These are phyloP conservation scores for Cactoblastis cactorum DNA, from an alignment of 2,888 invertebrate species.

Conservation along the genomic window DNA sequence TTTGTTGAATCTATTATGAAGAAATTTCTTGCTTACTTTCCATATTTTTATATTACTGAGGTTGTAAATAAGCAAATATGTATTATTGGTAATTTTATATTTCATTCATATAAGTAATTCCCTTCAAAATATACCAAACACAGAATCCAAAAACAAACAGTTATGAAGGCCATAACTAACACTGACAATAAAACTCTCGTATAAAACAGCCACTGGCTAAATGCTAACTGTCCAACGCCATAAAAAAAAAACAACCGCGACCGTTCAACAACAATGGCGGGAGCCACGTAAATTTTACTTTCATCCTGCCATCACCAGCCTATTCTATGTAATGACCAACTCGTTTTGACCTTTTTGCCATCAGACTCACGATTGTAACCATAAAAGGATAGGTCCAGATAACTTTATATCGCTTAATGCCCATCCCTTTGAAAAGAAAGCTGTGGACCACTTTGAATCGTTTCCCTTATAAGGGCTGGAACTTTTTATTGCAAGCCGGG, in stretches of 20 bases:
- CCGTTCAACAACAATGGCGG: not conserved
- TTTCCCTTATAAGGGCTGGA: slow-evolving; percentile 59
- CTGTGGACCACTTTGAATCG: slow-evolving; percentile 58
- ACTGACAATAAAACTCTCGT: not conserved
- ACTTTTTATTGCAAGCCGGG: slow-evolving; percentile 64
- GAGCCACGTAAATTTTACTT: slow-evolving; percentile 59
- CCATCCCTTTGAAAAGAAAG: slow-evolving; percentile 74
- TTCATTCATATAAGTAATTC: too few species aligned
- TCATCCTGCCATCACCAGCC: slow-evolving; percentile 54
- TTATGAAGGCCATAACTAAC: not conserved
- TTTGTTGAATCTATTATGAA: too few species aligned
- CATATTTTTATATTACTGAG: too few species aligned
- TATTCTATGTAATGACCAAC: slow-evolving; percentile 60
- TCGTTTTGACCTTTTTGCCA: slow-evolving; percentile 60
- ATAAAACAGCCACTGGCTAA: slow-evolving; percentile 3
- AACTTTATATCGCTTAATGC: slow-evolving; percentile 72
- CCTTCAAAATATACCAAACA: too few species aligned
- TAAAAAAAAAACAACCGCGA: slow-evolving; percentile 2
- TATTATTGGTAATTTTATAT: too few species aligned
- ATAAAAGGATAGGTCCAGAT: slow-evolving; percentile 75
- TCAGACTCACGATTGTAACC: slow-evolving; percentile 50
- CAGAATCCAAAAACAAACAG: not conserved
- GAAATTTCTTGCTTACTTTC: too few species aligned
- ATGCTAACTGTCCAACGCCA: slow-evolving; percentile 1
- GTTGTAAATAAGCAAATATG: too few species aligned